Base-by-base conservation (phyloP, 2,888 invertebrate genomes). In the Xylota sylvarum region DNA sequence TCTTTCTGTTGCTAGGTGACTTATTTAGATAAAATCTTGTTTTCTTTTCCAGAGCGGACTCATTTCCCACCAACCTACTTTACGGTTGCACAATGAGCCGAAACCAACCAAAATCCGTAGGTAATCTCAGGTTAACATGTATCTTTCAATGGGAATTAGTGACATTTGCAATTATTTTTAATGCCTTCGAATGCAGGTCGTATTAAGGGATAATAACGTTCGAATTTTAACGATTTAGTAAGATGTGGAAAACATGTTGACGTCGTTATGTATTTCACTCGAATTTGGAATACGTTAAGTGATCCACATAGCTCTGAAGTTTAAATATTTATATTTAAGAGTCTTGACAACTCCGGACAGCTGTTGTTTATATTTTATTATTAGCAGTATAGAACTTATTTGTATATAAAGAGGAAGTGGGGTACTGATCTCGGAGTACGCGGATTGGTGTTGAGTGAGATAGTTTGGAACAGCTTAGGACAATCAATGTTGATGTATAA, bases 11-110 rank as follows among this genome's bases (percentile, higher is more conserved):
- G 65, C 65, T 37, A 67, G 40, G 43, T 43, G 46, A 62, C 12
- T n/a, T n/a, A n/a, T n/a, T n/a, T 62, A 50, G 50, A 62, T 73
- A 40, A 50, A 40, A 73, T 73, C 60, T 62, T 35, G 58, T n/a
- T 60, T 12, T 70, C 43, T 70, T 19, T 56, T 56, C 46, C 9
- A 27, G 46, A 73, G 56, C 27, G 43, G 43, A 70, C 43, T 48
- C 37, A 37, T 60, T 73, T 62, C 14, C 48, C 19, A 27, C 23
- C 62, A 64, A 55, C 32, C 43, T 30, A 52, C 30, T 32, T 40
- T 19, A 9, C 27, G 4, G 30, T 62, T 74, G 40, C 55, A 55
- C 50, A 74, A 58, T 27, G 32, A 40, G 40, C 43, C 17, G 17
- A 19, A 64, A 52, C 35, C 14, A 19, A n/a, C n/a, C n/a, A n/a